Evolutionary conservation across 2,797 vertebrate species (phyloP), one percentile per base, ranked within the genome.

Genomic region (Ciconia nigra): DNA sequence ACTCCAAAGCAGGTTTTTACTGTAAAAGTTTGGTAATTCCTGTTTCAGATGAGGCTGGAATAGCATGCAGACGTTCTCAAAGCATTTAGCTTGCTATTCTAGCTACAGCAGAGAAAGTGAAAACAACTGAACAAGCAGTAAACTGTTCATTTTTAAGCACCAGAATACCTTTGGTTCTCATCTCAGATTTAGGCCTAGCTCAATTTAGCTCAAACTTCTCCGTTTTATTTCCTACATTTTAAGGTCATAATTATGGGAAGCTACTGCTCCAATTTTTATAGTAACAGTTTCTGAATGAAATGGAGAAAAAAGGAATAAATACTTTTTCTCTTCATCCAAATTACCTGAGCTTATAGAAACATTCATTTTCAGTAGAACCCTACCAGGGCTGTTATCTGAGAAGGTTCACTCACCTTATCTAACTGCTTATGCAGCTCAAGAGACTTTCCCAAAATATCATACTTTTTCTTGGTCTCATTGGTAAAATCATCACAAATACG

Each of bases 401-500:
- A 57, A 71, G 47, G 9, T 86, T 86, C 65, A 73, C 96, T 98
- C 90, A 99, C 99, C 99, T 99, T 99, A 65, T 99, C 98, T 63
- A 99, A 98, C 90, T 99, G 98, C 69, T 94, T 98, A 72, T 99
- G 99, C 91, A 99, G 98, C 90, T 99, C 98, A 92, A 99, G 98
- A 17, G 99, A 99, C 96, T 99, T 99, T 76, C 98, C 98, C 83
- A 99, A 97, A 89, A 99, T 97, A 69, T 99, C 99, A 1, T 98
- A 95, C 94, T 99, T 99, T 96, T 99, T 99, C 98, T 99, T 99
- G 93, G 98, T 98, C 96, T 99, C 99, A 19, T 99, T 99, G 98
- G 97, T 98, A 96, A 99, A 99, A 97, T 99, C 98, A 33, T 99
- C 99, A 41, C 99, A 99, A 96, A 99, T 98, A 35, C 98, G 98